These are phyloP conservation scores for Micropoecilia bifurca DNA, from an alignment of 2,797 vertebrate species.

Conservation along the genomic window DNA sequence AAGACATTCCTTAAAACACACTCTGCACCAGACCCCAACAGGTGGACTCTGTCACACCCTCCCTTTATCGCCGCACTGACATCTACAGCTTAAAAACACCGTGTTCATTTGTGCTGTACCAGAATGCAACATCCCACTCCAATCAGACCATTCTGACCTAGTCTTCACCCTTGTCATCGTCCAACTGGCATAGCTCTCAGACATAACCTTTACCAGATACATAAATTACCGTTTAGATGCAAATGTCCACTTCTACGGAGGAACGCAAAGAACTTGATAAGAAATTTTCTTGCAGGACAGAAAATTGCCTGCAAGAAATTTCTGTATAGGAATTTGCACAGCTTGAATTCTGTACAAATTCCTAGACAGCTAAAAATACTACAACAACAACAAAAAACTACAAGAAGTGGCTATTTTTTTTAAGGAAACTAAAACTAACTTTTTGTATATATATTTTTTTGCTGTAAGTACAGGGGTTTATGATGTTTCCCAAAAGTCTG, in stretches of 20 bases:
- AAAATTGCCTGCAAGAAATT: not conserved
- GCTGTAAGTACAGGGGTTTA: too few species aligned
- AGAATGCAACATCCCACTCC: constrained; percentile 11
- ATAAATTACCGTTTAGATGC: not conserved
- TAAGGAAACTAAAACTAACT: not conserved
- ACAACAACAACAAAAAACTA: not conserved
- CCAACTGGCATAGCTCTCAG: not conserved
- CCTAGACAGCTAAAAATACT: not conserved
- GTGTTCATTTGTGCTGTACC: constrained; percentile 21
- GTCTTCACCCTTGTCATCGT: not conserved
- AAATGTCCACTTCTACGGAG: not conserved
- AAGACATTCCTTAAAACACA: constrained; percentile 22
- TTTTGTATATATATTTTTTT: not conserved
- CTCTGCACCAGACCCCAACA: constrained; percentile 12
- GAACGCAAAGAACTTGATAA: not conserved
- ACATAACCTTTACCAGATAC: not conserved
- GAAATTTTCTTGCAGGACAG: not conserved
- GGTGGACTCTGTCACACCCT: constrained; percentile 12
- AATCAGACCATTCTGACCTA: not conserved
- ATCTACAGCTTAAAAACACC: not conserved
- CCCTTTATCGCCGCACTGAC: not conserved
- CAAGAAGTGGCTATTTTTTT: not conserved
- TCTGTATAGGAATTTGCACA: too few species aligned
- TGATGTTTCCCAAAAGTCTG: too few species aligned
- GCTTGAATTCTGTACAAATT: too few species aligned